A percentile compares a stretch with the other conserved stretches of the same genome.
Conservation (phyloP, 2,797 vertebrate species). For the Leuciscus waleckii region DNA sequence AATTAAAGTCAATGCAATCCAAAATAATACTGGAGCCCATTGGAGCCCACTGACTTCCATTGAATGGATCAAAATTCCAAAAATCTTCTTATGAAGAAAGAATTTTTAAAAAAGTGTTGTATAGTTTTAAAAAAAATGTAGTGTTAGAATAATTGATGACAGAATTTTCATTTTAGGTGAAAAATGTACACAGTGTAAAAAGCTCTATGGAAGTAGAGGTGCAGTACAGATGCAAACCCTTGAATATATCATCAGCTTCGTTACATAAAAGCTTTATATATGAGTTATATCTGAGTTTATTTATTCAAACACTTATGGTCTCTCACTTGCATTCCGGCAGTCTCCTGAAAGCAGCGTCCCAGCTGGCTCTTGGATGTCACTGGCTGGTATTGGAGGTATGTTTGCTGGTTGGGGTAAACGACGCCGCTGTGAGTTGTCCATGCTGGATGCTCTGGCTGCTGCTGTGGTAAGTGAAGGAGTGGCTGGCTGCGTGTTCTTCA, state of each 20-base stretch:
- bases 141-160: neutral
- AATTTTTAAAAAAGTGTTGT: neutral
- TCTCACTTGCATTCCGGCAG: slow-evolving; percentile 89
- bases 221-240: neutral
- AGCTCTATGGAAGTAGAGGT: neutral
- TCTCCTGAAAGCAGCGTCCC: slow-evolving; percentile 98
- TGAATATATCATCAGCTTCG: neutral
- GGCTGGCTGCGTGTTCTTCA: slow-evolving; percentile 79
- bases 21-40: neutral
- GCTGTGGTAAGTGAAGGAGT: slow-evolving; percentile 84
- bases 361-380: slow-evolving; percentile 89
- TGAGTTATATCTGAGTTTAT: neutral
- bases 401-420: slow-evolving; percentile 85
- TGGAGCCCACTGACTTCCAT: neutral
- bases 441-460: slow-evolving; percentile 84
- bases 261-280: neutral
- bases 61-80: neutral
- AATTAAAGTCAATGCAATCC: neutral
- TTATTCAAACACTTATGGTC: slow-evolving; percentile 14
- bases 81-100: neutral
- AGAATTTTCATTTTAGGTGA: neutral
- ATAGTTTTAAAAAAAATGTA: neutral
- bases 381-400: slow-evolving; percentile 85
- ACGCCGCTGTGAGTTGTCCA: slow-evolving; percentile 84
- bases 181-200: neutral